A percentile compares a stretch with the other conserved stretches of the same genome.
phyloP scores from a whole-genome alignment of 1,140 invertebrate species.

The Zaprionus ghesquierei region DNA sequence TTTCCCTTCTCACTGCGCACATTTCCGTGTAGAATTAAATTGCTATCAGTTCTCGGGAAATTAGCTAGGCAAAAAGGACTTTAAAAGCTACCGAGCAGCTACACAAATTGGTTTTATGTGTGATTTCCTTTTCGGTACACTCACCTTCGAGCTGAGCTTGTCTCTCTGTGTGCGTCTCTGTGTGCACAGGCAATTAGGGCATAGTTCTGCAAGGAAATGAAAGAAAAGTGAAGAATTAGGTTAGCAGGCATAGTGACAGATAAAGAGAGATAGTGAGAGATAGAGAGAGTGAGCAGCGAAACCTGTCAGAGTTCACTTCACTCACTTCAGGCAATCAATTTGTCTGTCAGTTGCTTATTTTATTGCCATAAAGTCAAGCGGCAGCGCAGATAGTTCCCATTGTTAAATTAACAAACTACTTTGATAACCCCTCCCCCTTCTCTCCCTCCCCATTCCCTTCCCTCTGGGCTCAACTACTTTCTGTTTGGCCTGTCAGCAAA shows the following conservation, averaged over 20 bases:
- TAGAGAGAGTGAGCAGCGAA: no score
- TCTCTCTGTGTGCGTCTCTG: conserved; percentile 5
- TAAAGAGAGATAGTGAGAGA: background rate
- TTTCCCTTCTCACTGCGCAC: conserved; percentile 26
- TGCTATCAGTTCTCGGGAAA: conserved; percentile 54
- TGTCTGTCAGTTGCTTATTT: background rate
- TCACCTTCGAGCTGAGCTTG: conserved; percentile 42
- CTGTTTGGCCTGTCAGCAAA: conserved; percentile 61
- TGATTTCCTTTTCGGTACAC: conserved; percentile 59
- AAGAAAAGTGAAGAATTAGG: conserved; percentile 36
- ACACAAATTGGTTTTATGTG: conserved; percentile 67
- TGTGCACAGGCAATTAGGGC: conserved; percentile 46
- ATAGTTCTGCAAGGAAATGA: conserved; percentile 57
- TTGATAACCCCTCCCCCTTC: background rate
- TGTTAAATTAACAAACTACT: conserved; percentile 1
- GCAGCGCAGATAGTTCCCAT: background rate
- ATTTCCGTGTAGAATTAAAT: conserved; percentile 74
- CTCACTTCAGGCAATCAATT: background rate
- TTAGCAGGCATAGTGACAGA: conserved; percentile 48
- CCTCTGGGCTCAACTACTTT: conserved; percentile 15
- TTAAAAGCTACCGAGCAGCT: conserved; percentile 48
- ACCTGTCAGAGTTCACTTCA: no score
- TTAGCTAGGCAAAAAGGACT: conserved; percentile 62
- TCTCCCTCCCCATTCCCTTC: conserved; percentile 13
- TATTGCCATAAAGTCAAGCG: background rate